Evolutionary conservation across 2,113 vertebrate species (phyloP).

Genomic region (Myanophis thanlyinensis): DNA sequence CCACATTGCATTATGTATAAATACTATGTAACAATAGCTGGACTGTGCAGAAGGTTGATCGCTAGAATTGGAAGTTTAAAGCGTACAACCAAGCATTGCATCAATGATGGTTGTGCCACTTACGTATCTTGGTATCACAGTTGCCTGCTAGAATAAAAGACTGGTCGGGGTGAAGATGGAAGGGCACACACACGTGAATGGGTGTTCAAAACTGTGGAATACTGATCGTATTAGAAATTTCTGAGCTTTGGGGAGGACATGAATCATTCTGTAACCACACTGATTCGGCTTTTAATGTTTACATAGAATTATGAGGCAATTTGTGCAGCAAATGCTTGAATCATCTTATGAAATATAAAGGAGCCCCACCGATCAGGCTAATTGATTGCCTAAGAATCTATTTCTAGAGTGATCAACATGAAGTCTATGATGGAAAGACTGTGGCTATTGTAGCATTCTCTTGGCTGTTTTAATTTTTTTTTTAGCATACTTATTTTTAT

Average conservation of each 20-base stretch:
- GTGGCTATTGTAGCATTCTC: too few relatives aligned
- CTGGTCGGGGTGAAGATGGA: not conserved
- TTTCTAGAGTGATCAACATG: not conserved
- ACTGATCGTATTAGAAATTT: not conserved
- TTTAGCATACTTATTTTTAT: not conserved
- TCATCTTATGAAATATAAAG: not conserved
- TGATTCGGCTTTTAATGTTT: not conserved
- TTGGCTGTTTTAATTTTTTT: not conserved
- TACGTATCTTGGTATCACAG: not conserved
- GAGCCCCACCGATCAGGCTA: not conserved
- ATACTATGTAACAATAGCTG: not conserved
- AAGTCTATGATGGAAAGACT: not conserved
- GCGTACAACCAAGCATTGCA: not conserved
- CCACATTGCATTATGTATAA: not conserved
- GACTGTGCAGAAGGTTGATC: not conserved
- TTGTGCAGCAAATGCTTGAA: not conserved
- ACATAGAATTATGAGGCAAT: not conserved
- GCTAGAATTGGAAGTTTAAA: not conserved
- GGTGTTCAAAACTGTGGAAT: not conserved
- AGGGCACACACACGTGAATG: not conserved
- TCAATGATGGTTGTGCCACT: not conserved
- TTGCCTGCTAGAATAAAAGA: not conserved
- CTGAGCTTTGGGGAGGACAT: not conserved
- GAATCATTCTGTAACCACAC: not conserved
- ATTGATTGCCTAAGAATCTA: not conserved